Percentiles rank a stretch among this genome's conserved stretches.
These are phyloP conservation scores for Odocoileus virginianus DNA, from an alignment of 2,113 vertebrate species.

Conservation along the genomic window DNA sequence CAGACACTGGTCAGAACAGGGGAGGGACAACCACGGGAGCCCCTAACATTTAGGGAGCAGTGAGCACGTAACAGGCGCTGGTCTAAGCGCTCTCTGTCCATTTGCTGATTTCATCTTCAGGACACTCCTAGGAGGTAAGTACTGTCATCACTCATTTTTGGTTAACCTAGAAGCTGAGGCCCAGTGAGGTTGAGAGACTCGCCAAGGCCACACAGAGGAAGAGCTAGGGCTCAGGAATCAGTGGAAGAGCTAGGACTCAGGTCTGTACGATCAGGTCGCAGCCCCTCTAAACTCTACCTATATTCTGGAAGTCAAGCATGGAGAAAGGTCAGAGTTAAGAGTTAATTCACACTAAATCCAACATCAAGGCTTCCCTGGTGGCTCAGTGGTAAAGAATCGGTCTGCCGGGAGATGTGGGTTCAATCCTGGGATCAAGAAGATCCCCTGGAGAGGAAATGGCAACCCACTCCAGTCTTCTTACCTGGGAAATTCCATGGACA, in stretches of 20 bases:
- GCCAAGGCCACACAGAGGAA: neutral
- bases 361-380: neutral
- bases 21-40: too few species aligned
- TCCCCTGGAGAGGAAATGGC: neutral
- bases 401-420: neutral
- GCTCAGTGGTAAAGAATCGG: neutral
- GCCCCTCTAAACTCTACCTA: neutral
- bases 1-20: neutral
- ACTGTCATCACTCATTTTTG: neutral
- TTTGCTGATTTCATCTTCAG: neutral
- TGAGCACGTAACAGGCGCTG: neutral
- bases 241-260: neutral
- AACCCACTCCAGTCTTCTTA: neutral
- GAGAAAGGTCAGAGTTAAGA: neutral
- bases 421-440: neutral
- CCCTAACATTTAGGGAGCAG: neutral
- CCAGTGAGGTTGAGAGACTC: neutral
- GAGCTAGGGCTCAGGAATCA: neutral
- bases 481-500: neutral
- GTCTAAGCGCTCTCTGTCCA: rapidly evolving
- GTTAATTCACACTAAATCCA: neutral
- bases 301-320: neutral
- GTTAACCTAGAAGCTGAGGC: neutral
- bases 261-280: neutral
- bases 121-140: too few species aligned